Evolutionary conservation across 2,113 vertebrate species (phyloP).

Genomic region (Dasyprocta punctata): DNA sequence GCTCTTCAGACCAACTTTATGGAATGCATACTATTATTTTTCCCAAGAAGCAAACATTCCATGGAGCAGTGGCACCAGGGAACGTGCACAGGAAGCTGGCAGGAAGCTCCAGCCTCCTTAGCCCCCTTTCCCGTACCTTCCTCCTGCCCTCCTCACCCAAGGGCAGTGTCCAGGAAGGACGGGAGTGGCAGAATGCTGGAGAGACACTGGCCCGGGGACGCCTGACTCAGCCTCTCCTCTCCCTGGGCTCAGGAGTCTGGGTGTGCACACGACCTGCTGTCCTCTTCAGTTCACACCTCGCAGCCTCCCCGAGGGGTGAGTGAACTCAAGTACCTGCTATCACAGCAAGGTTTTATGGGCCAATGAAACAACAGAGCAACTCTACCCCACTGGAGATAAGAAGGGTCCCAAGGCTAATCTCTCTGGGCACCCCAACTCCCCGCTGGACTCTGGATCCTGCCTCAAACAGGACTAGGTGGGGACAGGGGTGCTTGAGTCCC

Average conservation of each 20-base stretch:
- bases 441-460: slow-evolving; percentile 37
- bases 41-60: background rate
- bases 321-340: slow-evolving; percentile 37
- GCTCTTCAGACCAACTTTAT: background rate
- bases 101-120: background rate
- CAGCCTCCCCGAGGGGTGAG: slow-evolving; percentile 25
- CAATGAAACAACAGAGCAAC: slow-evolving; percentile 18
- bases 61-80: background rate
- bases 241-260: background rate
- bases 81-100: background rate
- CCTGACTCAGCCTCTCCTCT: background rate
- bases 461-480: background rate
- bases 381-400: slow-evolving; percentile 37
- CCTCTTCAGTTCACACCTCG: background rate
- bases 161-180: background rate
- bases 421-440: background rate
- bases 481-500: background rate
- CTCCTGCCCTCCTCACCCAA: background rate
- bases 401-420: background rate
- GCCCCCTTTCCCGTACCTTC: background rate
- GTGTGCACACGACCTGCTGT: background rate
- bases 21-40: background rate
- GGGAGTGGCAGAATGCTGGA: background rate
- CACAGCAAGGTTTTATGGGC: slow-evolving; percentile 61
- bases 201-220: accelerated